These are phyloP conservation scores for Netelia virgata DNA, from an alignment of 2,888 invertebrate species.

Conservation along the genomic window DNA sequence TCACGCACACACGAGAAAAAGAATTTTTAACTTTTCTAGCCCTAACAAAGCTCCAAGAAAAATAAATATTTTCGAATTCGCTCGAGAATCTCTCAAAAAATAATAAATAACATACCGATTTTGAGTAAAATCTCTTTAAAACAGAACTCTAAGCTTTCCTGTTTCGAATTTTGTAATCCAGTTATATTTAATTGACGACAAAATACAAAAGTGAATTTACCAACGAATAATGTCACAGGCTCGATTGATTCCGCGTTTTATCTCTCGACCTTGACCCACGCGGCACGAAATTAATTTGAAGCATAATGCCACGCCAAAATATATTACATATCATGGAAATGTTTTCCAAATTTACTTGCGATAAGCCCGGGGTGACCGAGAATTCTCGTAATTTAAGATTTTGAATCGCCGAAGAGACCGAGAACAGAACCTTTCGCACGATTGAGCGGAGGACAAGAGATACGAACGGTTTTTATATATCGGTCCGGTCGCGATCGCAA, in stretches of 20 bases:
- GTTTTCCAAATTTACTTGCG: conserved; percentile 25
- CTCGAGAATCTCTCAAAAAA: too few relatives aligned
- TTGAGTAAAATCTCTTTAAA: too few relatives aligned
- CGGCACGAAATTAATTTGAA: conserved; percentile 55
- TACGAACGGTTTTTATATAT: neutral
- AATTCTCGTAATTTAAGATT: neutral
- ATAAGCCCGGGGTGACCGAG: neutral
- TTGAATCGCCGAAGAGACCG: neutral
- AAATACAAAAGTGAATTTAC: conserved; percentile 31
- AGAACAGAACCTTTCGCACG: neutral
- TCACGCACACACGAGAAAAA: neutral
- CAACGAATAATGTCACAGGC: neutral
- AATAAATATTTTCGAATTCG: too few relatives aligned
- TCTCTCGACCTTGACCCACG: conserved; percentile 45
- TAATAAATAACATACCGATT: too few relatives aligned
- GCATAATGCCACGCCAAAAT: neutral
- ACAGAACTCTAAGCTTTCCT: neutral
- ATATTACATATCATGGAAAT: conserved; percentile 42
- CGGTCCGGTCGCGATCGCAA: conserved; percentile 61
- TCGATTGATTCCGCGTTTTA: conserved; percentile 15
- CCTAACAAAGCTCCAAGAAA: too few relatives aligned
- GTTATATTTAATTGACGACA: conserved; percentile 20
- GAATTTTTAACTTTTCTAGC: conserved; percentile 2
- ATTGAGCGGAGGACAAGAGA: neutral
- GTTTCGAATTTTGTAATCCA: conserved; percentile 37